Percentiles rank a stretch among this genome's conserved stretches.
Conservation (phyloP, 2,113 vertebrate genomes). For the Amphiprion ocellaris region DNA sequence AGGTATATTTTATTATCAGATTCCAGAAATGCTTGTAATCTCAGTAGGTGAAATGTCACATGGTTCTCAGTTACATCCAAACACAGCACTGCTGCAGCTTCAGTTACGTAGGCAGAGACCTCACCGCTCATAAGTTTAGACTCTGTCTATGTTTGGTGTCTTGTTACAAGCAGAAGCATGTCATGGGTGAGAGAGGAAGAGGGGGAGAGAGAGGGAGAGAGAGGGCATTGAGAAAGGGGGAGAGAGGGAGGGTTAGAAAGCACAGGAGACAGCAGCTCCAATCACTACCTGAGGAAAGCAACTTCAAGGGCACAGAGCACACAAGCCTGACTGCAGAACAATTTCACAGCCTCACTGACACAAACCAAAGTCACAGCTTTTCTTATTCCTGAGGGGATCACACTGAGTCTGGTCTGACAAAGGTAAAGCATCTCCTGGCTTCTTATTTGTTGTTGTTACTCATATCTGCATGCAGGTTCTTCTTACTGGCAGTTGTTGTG, state of each 20-base stretch:
- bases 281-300: conserved; percentile 68
- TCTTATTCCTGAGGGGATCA: conserved; percentile 14
- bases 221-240: conserved; percentile 15
- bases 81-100: conserved; percentile 22
- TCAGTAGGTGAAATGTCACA: conserved; percentile 35
- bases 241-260: conserved; percentile 5
- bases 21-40: neutral
- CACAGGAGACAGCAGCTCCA: conserved; percentile 44
- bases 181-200: conserved; percentile 33
- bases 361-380: conserved; percentile 42
- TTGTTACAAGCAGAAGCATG: conserved; percentile 69
- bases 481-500: neutral
- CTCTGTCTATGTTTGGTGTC: conserved; percentile 75
- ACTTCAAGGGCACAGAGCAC: conserved; percentile 75
- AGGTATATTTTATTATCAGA: neutral
- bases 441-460: neutral
- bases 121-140: conserved; percentile 33
- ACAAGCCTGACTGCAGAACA: conserved; percentile 23
- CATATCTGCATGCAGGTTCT: conserved; percentile 1
- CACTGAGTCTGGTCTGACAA: conserved; percentile 20
- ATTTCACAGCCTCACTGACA: conserved; percentile 28
- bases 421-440: conserved; percentile 60
- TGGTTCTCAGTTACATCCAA: conserved; percentile 17
- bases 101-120: conserved; percentile 30
- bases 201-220: conserved; percentile 37